Percentiles rank a stretch among this genome's conserved stretches.
Evolutionary conservation across 2,113 vertebrate species (phyloP).

Genomic region (Chamaea fasciata): DNA sequence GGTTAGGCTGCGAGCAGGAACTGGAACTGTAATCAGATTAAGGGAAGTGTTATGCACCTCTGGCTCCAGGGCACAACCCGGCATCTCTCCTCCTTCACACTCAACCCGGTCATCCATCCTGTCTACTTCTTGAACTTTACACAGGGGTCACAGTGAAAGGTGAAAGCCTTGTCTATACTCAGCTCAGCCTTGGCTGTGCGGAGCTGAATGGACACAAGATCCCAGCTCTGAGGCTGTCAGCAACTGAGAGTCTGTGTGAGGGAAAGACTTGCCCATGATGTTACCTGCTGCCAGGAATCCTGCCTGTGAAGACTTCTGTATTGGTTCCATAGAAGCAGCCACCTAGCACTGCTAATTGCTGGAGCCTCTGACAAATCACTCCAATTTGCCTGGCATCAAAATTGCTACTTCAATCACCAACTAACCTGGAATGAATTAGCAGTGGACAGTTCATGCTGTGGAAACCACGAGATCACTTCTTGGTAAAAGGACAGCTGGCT

Average conservation of each 20-base stretch:
- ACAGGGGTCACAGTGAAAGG: neutral
- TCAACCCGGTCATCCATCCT: neutral
- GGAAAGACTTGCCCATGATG: rapidly evolving
- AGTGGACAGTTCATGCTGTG: neutral
- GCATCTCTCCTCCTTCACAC: neutral
- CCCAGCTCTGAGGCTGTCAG: neutral
- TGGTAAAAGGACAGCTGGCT: neutral
- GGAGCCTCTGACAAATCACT: neutral
- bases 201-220: neutral
- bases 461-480: neutral
- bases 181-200: neutral
- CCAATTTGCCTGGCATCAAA: neutral
- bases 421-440: neutral
- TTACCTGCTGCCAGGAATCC: neutral
- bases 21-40: neutral
- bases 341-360: neutral
- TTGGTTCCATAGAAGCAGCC: neutral
- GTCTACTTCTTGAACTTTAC: neutral
- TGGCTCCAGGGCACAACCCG: neutral
- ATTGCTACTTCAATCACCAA: neutral
- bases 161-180: neutral
- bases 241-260: neutral
- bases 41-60: neutral
- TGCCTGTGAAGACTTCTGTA: neutral
- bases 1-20: neutral